Base-by-base conservation (phyloP, 1,140 invertebrate species). In the Acromyrmex heyeri region DNA sequence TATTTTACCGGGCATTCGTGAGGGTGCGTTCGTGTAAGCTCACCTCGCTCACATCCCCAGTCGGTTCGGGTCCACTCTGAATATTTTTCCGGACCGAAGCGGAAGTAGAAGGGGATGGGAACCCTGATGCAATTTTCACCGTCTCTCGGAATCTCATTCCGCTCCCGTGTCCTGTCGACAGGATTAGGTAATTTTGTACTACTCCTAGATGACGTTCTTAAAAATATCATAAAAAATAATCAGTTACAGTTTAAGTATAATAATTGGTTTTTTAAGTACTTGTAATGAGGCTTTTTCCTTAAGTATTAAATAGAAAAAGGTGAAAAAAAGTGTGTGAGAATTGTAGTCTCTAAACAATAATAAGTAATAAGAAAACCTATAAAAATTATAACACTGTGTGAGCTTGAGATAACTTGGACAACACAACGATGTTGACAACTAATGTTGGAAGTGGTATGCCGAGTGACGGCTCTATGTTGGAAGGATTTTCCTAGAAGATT, bases 41-140 rank as follows among this genome's bases (percentile, higher is more conserved):
- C 79, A 21, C 38, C 67, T n/a, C 69, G 53, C 38, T 24, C 34
- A 44, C 62, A 65, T 50, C 57, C 57, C 24, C 55, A 61, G 79
- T 27, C 67, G 79, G 73, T 83, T 65, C 79, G 55, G 65, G 85
- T 87, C 85, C 88, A 90, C 69, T 90, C 77, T 90, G 85, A 83
- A 90, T 86, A 90, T 89, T 89, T 90, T 89, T 89, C 87, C 76
- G 34, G 62, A 24, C 57, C 27, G 79, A 21, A 61, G 79, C 69
- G 76, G 27, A 53, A 44, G 64, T 72, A 61, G 64, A 53, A 61
- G 48, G 8, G 83, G 44, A 73, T 50, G 70, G 55, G 64, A 67
- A 55, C 27, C n/a, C 44, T 89, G 88, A 90, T 89, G 87, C 73
- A 89, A 90, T 90, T 90, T 89, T 90, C 87, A 85, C 81, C 57